Evolutionary conservation across 2,888 invertebrate species (phyloP), one percentile per base, ranked within the genome.

Genomic region (Tortrix viridana): DNA sequence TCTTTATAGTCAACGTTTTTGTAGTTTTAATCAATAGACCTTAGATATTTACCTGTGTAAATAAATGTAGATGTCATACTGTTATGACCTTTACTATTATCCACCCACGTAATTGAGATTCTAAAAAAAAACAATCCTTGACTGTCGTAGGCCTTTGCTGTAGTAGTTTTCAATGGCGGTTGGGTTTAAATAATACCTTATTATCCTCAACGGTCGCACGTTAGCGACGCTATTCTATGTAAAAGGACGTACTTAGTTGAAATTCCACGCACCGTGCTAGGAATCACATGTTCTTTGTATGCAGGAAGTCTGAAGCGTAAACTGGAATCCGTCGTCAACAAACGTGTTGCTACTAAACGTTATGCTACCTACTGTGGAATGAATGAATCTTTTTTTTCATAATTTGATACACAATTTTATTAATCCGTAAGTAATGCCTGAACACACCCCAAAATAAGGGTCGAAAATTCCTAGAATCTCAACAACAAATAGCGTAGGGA

Each of bases 231-330:
- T 53, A 52, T 50, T 65, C 61, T 63, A 59, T 63, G 55, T 66
- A 74, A 12, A 32, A 32, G 32, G 2, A 22, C 3, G 22, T 12
- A 32, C 32, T 32, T 74, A 79, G 78, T 88, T 82, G 72, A 74
- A 66, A 89, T 88, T 87, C 89, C 74, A 76, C 67, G 71, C 80
- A 70, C 69, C 69, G 64, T 69, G 60, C 74, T 68, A 71, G 70
- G 67, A 65, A 65, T 66, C 67, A 61, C 67, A 61, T 60, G 66
- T 76, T 75, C 74, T 70, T 71, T 70, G 74, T 74, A 71, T 72
- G 72, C 82, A 85, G 88, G 89, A 89, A 82, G 82, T 76, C 69
- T 65, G 66, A 68, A 71, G 74, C 73, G 71, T 81, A 76, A 78
- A 71, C 70, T 74, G 75, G 80, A 80, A 80, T 81, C 76, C 64